Evolutionary conservation across 2,888 invertebrate species (phyloP).

Genomic region (Marasmarcha lunaedactyla): DNA sequence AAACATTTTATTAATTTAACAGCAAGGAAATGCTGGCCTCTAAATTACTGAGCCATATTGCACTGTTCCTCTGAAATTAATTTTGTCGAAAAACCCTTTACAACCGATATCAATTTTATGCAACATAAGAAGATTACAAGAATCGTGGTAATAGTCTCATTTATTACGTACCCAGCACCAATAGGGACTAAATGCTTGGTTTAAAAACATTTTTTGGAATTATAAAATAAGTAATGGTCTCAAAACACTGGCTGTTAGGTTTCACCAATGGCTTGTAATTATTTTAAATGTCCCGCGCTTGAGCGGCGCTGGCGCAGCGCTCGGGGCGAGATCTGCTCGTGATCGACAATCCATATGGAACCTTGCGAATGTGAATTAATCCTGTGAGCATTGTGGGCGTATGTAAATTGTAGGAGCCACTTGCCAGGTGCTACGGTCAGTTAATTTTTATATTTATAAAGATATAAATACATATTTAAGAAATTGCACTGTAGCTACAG

Average conservation of each 20-base stretch:
- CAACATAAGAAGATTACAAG: conserved; percentile 32
- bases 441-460: no score
- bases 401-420: no score
- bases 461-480: no score
- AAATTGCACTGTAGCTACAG: no score
- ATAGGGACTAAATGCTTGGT: conserved; percentile 52
- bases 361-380: conserved; percentile 18
- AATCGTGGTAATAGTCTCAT: conserved; percentile 41
- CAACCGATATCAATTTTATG: conserved; percentile 20
- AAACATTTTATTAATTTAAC: background rate
- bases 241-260: conserved; percentile 67
- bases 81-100: conserved; percentile 5
- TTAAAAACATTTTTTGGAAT: conserved; percentile 59
- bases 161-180: conserved; percentile 43
- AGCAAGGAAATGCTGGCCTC: background rate
- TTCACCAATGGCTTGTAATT: conserved; percentile 69
- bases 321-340: conserved; percentile 28
- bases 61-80: conserved; percentile 1
- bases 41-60: background rate
- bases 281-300: conserved; percentile 69
- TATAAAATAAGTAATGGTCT: conserved; percentile 69
- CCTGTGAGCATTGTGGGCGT: conserved; percentile 17
- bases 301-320: conserved; percentile 19
- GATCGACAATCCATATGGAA: conserved; percentile 61
- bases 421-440: no score